Evolutionary conservation across 2,888 invertebrate species (phyloP).

Genomic region (Melieria crassipennis): DNA sequence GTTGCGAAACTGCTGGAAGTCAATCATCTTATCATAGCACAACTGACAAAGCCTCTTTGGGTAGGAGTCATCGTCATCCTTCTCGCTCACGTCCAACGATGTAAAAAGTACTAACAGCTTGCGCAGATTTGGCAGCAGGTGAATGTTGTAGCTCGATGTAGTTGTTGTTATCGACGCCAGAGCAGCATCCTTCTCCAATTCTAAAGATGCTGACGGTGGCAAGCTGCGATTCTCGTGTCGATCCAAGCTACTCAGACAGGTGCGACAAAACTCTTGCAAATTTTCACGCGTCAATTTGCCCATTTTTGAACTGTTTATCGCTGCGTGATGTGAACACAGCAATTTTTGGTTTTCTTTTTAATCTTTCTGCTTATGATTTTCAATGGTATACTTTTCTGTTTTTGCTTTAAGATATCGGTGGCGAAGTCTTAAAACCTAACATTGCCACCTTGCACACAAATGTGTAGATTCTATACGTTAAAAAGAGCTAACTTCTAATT

Average conservation of each 20-base stretch:
- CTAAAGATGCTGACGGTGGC: conserved; percentile 11
- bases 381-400: too few species aligned
- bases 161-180: conserved; percentile 15
- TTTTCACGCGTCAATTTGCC: conserved; percentile 42
- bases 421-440: too few species aligned
- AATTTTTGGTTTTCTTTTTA: too few species aligned
- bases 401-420: too few species aligned
- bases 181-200: background rate
- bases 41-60: conserved; percentile 52
- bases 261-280: conserved; percentile 54
- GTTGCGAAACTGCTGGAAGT: conserved; percentile 52
- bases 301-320: conserved; percentile 15
- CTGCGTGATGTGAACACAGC: too few species aligned
- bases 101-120: conserved; percentile 50
- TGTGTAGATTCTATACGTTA: too few species aligned
- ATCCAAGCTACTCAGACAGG: conserved; percentile 50
- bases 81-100: conserved; percentile 49
- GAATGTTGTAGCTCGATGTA: conserved; percentile 42
- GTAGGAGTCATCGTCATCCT: conserved; percentile 46
- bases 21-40: conserved; percentile 52
- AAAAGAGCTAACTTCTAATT: too few species aligned
- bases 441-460: too few species aligned
- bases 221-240: conserved; percentile 34
- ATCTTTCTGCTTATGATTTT: too few species aligned
- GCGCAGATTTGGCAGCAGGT: conserved; percentile 47